phyloP scores from a whole-genome alignment of 2,113 vertebrate species.

The Cnemophilus loriae region DNA sequence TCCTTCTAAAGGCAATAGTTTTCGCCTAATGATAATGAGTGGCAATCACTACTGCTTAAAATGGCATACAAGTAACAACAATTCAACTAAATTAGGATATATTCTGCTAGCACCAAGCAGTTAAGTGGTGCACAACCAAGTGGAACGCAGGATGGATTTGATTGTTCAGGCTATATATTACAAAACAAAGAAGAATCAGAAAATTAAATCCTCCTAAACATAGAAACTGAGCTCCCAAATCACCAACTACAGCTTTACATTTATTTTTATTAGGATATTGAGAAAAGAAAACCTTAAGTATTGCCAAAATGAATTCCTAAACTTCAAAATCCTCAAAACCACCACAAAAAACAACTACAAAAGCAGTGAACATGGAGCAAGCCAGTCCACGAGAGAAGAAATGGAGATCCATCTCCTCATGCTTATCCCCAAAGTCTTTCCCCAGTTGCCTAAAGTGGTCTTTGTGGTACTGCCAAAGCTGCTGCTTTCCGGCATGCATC shows the following conservation, averaged over 20 bases:
- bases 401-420: background rate
- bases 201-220: background rate
- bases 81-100: slow-evolving; percentile 48
- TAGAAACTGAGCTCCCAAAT: background rate
- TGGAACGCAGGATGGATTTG: background rate
- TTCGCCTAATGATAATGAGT: slow-evolving; percentile 34
- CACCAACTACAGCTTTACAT: background rate
- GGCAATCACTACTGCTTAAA: slow-evolving; percentile 49
- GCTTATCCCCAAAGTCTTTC: background rate
- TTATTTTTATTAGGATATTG: background rate
- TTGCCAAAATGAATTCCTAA: background rate
- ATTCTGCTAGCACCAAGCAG: slow-evolving; percentile 9
- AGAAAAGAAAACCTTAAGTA: background rate
- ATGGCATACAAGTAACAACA: slow-evolving; percentile 36
- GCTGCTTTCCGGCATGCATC: rapidly evolving
- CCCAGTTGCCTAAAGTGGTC: background rate
- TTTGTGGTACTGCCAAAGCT: background rate
- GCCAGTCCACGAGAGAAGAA: background rate
- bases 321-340: background rate
- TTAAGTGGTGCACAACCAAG: slow-evolving; percentile 51
- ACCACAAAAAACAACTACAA: background rate
- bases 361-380: background rate
- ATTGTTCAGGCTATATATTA: background rate
- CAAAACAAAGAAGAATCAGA: background rate
- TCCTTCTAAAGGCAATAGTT: slow-evolving; percentile 16